These are phyloP conservation scores for Pristionchus japonicus DNA, from an alignment of 2,888 invertebrate species.

Conservation along the genomic window DNA sequence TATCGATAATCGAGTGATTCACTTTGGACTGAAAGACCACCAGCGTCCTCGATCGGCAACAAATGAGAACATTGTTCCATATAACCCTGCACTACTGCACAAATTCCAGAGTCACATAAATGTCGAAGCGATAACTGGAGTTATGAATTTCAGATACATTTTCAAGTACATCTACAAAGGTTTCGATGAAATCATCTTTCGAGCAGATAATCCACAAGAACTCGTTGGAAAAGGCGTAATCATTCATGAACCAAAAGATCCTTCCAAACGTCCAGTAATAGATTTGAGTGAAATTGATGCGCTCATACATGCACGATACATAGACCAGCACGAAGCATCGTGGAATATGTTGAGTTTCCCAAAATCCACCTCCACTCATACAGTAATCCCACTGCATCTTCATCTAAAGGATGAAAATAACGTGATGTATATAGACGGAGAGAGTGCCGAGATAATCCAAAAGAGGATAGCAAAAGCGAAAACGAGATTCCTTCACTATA, in stretches of 20 bases:
- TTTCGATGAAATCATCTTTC: conserved; percentile 54
- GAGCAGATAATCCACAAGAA: not conserved
- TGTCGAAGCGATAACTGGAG: conserved; percentile 71
- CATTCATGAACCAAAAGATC: not conserved
- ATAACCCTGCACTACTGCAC: conserved; percentile 64
- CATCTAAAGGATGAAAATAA: not conserved
- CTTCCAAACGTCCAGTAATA: not conserved
- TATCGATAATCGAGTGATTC: conserved; percentile 39
- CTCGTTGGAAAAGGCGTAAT: not conserved
- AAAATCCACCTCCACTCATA: not conserved
- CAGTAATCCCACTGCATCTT: not conserved
- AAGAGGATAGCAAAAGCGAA: not conserved
- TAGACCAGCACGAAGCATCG: conserved; percentile 71
- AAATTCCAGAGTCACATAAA: conserved; percentile 76
- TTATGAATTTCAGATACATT: conserved; percentile 70
- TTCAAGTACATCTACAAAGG: conserved; percentile 74
- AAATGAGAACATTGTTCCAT: conserved; percentile 54
- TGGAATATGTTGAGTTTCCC: conserved; percentile 70
- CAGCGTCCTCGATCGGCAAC: conserved; percentile 32
- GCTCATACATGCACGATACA: conserved; percentile 71
- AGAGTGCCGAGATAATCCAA: not conserved
- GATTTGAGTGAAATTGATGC: conserved; percentile 70
- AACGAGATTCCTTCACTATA: not conserved
- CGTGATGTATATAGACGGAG: not conserved
- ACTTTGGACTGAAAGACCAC: not conserved